phyloP scores from a whole-genome alignment of 2,888 invertebrate genomes.

The Cosmia pyralina region DNA sequence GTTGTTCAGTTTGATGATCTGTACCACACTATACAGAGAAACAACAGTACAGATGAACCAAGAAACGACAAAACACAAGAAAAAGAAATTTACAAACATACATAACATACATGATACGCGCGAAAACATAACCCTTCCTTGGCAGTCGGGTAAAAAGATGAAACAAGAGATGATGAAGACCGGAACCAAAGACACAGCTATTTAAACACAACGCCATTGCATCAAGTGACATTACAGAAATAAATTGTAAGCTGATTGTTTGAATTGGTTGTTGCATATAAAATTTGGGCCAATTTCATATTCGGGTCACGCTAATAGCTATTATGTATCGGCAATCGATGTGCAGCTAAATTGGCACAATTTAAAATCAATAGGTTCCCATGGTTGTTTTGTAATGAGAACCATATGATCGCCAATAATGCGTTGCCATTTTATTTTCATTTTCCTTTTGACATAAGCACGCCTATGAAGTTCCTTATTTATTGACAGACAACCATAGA shows the following conservation, averaged over 20 bases:
- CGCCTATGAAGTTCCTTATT: too few species aligned
- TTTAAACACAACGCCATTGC: conserved; percentile 36
- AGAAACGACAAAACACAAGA: too few species aligned
- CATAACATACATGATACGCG: too few species aligned
- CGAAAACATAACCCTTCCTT: too few species aligned
- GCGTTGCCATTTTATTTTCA: not conserved
- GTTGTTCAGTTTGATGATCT: too few species aligned
- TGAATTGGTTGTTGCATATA: conserved; percentile 52
- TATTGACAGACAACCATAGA: too few species aligned
- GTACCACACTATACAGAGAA: too few species aligned
- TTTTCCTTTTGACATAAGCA: not conserved
- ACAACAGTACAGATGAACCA: too few species aligned
- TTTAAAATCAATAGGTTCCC: conserved; percentile 41
- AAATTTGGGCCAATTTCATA: conserved; percentile 53
- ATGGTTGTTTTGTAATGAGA: conserved; percentile 41
- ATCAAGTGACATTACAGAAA: conserved; percentile 33
- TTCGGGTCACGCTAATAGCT: conserved; percentile 37
- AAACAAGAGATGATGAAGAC: too few species aligned
- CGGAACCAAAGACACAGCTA: conserved; percentile 18
- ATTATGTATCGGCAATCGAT: conserved; percentile 38
- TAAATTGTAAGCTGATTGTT: conserved; percentile 41
- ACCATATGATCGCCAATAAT: conserved; percentile 14
- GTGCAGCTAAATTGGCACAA: conserved; percentile 51
- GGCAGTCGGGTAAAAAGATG: too few species aligned
- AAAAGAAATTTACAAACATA: too few species aligned